Evolutionary conservation across 2,113 vertebrate genomes (phyloP), one percentile per base, ranked within the genome.

Genomic region (Panurus biarmicus): DNA sequence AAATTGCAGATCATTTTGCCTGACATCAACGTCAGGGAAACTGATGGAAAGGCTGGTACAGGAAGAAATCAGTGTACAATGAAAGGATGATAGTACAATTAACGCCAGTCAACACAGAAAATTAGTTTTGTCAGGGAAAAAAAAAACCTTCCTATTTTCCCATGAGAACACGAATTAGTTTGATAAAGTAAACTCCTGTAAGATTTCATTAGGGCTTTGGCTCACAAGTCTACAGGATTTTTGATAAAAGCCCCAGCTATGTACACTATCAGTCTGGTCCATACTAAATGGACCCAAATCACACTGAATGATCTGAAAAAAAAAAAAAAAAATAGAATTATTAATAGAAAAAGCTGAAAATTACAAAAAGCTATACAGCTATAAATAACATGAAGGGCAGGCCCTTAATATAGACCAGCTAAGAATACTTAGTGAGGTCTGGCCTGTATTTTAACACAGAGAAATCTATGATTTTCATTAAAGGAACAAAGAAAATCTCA

Each of bases 11-110:
- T 66, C 62, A 85, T 95, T 95, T 91, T 93, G 87, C 87, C 75
- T 89, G 74, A 85, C 89, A 95, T 94, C 87, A 94, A 38, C 38
- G 62, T 94, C 94, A 92, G 84, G 70, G 94, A 95, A 95, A 96
- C 64, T 89, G 89, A 96, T 96, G 89, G 82, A 92, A 87, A 95
- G 71, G 71, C 81, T 94, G 78, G 71, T 80, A 89, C 91, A 94
- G 94, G 95, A 97, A 95, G 82, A 83, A 94, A 95, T 95, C 93
- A 93, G 78, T 26, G 78, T 72, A 91, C 87, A 95, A 94, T 91
- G 93, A 96, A 96, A 97, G 91, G 84, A 95, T 94, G 93, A 91
- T 89, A 94, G 91, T 67, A 76, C 58, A 94, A 96, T 89, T 94
- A 96, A 95, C 5, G 62, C 78, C 74, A 83, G 78, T 85, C 81